Conservation (phyloP, 1,140 invertebrate genomes). For the Pomacea maculata region DNA sequence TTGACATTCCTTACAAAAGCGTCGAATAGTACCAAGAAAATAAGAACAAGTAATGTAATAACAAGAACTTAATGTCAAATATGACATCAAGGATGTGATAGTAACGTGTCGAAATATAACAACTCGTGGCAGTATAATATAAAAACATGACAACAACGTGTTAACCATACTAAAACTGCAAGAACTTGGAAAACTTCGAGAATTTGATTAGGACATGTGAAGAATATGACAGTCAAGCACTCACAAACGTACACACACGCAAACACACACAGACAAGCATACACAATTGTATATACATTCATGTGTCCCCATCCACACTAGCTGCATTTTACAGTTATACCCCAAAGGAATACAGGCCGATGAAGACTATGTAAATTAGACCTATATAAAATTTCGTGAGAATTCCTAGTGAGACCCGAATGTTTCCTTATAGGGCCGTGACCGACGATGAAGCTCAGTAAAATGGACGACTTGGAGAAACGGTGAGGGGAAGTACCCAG, state of each 20-base stretch:
- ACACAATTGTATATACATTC: not conserved
- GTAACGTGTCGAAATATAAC: not conserved
- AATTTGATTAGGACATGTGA: too few species aligned
- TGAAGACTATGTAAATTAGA: not conserved
- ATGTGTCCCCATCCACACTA: not conserved
- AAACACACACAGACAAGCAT: not conserved
- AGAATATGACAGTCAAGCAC: not conserved
- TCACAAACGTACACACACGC: not conserved
- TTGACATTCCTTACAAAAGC: too few species aligned
- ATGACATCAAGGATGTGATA: not conserved
- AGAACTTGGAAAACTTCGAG: not conserved
- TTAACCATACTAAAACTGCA: not conserved
- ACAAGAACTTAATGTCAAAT: not conserved
- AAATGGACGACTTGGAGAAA: not conserved
- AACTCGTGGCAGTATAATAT: not conserved
- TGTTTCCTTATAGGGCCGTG: not conserved
- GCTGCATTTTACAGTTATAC: not conserved
- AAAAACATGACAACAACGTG: not conserved
- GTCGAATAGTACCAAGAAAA: not conserved
- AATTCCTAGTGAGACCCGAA: not conserved
- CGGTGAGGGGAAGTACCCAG: too few species aligned
- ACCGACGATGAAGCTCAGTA: not conserved
- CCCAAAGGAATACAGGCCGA: not conserved
- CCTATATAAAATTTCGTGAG: not conserved
- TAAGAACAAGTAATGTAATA: not conserved